Percentiles rank a stretch among this genome's conserved stretches.
These are phyloP conservation scores for Puffinus mauretanicus DNA, from an alignment of 2,113 vertebrate genomes.

Conservation along the genomic window DNA sequence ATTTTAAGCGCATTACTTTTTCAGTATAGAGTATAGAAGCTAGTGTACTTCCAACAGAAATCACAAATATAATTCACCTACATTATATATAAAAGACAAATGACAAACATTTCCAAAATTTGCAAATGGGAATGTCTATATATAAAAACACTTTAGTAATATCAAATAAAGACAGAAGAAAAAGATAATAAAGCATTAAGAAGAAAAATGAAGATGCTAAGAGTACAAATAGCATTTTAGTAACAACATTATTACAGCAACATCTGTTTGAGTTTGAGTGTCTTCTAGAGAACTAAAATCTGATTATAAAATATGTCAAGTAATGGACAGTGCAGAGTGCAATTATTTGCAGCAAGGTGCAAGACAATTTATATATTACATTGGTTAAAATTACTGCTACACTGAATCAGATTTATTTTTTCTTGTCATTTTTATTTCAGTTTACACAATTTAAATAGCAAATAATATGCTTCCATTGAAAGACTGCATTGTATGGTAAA, in stretches of 20 bases:
- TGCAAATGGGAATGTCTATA: background rate
- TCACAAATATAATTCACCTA: background rate
- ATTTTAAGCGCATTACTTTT: background rate
- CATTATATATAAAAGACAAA: background rate
- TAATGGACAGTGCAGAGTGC: background rate
- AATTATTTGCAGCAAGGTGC: background rate
- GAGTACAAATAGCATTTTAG: background rate
- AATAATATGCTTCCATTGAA: background rate
- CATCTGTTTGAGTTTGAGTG: background rate
- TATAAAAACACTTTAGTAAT: background rate
- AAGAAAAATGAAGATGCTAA: background rate
- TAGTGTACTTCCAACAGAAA: background rate
- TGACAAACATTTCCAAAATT: background rate
- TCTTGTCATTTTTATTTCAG: background rate
- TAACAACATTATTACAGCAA: background rate
- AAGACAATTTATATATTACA: background rate
- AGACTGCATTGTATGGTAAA: background rate
- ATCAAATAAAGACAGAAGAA: background rate
- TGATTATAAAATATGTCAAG: background rate
- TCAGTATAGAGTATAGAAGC: background rate
- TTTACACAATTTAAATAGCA: background rate
- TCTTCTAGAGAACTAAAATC: background rate
- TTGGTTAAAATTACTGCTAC: background rate
- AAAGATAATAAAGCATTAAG: background rate
- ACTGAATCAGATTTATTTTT: background rate